Evolutionary conservation across 2,113 vertebrate genomes (phyloP).

Genomic region (Cranoglanis bouderius): DNA sequence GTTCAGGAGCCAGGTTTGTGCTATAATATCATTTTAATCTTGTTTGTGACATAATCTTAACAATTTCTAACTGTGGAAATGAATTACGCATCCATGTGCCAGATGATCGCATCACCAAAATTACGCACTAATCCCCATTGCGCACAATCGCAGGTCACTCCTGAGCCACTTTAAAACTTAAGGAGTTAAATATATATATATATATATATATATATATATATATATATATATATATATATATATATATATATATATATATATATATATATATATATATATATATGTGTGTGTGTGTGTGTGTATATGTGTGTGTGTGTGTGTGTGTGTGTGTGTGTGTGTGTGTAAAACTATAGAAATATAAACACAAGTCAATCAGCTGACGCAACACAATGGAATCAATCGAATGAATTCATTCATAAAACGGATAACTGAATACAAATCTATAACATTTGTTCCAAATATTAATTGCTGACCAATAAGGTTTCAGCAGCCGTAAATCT

Average conservation of each 20-base stretch:
- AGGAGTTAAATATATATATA: no score
- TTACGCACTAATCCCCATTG: slow-evolving; percentile 9
- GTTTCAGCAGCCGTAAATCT: no score
- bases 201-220: no score
- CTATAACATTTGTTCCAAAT: background rate
- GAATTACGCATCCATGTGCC: background rate
- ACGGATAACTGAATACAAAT: background rate
- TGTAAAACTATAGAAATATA: background rate
- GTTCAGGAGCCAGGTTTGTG: background rate
- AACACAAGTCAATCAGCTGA: background rate
- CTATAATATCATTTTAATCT: background rate
- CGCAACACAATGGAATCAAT: background rate
- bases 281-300: no score
- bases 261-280: no score
- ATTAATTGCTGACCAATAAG: background rate
- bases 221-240: no score
- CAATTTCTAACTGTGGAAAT: background rate
- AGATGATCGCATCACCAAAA: background rate
- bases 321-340: no score
- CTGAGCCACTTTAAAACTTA: background rate
- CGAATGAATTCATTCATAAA: background rate
- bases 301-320: no score
- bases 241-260: no score
- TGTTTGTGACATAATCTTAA: background rate
- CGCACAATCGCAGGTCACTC: background rate